Evolutionary conservation across 2,888 invertebrate genomes (phyloP), one percentile per base, ranked within the genome.

Genomic region (Pocota personata): DNA sequence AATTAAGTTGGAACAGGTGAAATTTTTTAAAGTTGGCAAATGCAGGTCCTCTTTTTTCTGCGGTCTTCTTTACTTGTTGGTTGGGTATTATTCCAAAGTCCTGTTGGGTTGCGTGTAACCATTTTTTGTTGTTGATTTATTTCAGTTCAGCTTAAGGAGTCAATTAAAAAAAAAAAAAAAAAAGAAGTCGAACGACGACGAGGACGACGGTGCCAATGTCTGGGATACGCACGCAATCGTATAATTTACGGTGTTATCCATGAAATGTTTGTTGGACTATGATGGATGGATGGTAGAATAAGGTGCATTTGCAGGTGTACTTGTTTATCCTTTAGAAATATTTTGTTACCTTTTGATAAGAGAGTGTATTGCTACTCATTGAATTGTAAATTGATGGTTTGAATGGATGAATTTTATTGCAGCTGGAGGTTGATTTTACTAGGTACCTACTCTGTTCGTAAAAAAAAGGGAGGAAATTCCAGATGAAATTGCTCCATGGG

Each of bases 141-240:
- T 40, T n/a, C 6, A 32, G 30, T 71, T 58, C 24, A 32, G 24
- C 52, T 62, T 60, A 62, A 73, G 60, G 60, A 83, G 83, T 69
- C 83, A 78, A 83, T 73, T 83, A 78, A 78, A 72, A 43, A 37
- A 21, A 0, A 14, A 24, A 40, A 24, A 37, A 24, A 58, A 35
- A 40, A 55, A n/a, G n/a, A n/a, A n/a, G n/a, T 40, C 21, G n/a
- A 12, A 19, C 4, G 37, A 32, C 48, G 19, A 16, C n/a, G 16
- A 19, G 19, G 21, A n/a, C n/a, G 40, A 7, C 19, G 24, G 32
- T 50, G 37, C 30, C 57, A 57, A 40, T 40, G 35, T 52, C 58
- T 77, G 66, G 72, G 71, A 78, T 78, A 78, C 73, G 83, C 83
- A 83, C 83, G 83, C 83, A 78, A 83, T 83, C 83, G 60, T 67